Evolutionary conservation across 2,888 invertebrate species (phyloP).

Genomic region (Epiblema foenella): DNA sequence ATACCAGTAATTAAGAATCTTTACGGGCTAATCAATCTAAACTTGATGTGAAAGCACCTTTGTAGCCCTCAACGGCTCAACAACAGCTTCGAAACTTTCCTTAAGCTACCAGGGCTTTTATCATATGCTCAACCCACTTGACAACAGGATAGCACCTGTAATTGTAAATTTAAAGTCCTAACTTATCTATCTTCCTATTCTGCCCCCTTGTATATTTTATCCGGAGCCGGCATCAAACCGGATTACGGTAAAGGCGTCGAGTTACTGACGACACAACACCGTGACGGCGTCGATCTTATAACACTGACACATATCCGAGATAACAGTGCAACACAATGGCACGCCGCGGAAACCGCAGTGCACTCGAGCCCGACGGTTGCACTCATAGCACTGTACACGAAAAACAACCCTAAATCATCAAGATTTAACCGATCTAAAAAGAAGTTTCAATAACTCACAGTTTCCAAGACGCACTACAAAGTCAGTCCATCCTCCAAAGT

Average conservation of each 20-base stretch:
- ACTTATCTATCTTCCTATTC: neutral
- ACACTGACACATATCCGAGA: conserved; percentile 70
- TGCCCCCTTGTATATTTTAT: conserved; percentile 1
- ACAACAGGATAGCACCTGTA: neutral
- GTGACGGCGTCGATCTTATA: conserved; percentile 55
- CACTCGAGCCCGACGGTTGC: conserved; percentile 55
- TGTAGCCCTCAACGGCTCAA: too few species aligned
- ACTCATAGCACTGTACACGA: conserved; percentile 23
- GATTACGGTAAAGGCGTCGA: conserved; percentile 27
- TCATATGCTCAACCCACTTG: neutral
- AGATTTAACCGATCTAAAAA: conserved; percentile 50
- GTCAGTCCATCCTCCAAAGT: neutral
- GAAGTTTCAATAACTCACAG: conserved; percentile 37
- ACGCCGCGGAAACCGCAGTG: conserved; percentile 67
- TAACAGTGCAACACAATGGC: conserved; percentile 70
- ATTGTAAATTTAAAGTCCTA: too few species aligned
- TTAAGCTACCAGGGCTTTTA: neutral
- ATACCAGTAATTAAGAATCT: too few species aligned
- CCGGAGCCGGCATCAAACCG: conserved; percentile 17
- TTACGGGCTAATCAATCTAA: too few species aligned
- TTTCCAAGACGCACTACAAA: conserved; percentile 8
- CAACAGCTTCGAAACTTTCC: too few species aligned
- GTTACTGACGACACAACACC: conserved; percentile 28
- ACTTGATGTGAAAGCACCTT: too few species aligned
- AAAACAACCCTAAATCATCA: conserved; percentile 49